Percentiles rank a stretch among this genome's conserved stretches.
phyloP scores from a whole-genome alignment of 2,113 vertebrate species.

The Oceanites oceanicus region DNA sequence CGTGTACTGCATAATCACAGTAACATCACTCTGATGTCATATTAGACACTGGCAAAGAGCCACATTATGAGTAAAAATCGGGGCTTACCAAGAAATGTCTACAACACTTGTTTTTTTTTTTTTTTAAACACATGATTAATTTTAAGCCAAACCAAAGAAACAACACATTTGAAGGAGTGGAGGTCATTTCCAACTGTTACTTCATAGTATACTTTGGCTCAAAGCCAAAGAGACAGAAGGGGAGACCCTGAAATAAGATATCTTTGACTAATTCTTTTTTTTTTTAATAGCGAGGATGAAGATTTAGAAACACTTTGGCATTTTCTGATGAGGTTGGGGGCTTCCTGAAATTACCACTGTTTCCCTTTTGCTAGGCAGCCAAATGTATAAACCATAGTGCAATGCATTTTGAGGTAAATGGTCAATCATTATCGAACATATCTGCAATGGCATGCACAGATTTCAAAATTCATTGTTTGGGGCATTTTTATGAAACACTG shows the following conservation, averaged over 20 bases:
- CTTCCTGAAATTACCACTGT: constrained; percentile 18
- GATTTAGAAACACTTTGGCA: constrained; percentile 31
- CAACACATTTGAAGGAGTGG: constrained; percentile 34
- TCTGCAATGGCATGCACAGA: neutral
- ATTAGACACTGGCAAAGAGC: constrained; percentile 7
- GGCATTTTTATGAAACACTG: neutral
- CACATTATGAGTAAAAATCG: constrained; percentile 7
- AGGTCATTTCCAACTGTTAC: constrained; percentile 62
- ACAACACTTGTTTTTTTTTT: neutral
- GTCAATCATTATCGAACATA: neutral
- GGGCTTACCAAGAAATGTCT: constrained; percentile 7
- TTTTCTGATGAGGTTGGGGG: neutral
- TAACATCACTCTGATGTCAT: constrained; percentile 61
- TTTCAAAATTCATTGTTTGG: neutral
- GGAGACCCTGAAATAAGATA: constrained; percentile 65
- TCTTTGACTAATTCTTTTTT: constrained; percentile 6
- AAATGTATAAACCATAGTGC: neutral
- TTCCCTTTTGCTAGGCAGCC: neutral
- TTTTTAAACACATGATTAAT: constrained; percentile 46
- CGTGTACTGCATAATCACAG: neutral
- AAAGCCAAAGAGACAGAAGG: constrained; percentile 54
- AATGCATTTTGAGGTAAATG: neutral
- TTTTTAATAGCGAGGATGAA: constrained; percentile 5
- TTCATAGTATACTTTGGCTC: constrained; percentile 61
- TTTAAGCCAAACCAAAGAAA: constrained; percentile 70